Evolutionary conservation across 1,140 invertebrate genomes (phyloP), one percentile per base, ranked within the genome.

Genomic region (Drosophila jambulina): DNA sequence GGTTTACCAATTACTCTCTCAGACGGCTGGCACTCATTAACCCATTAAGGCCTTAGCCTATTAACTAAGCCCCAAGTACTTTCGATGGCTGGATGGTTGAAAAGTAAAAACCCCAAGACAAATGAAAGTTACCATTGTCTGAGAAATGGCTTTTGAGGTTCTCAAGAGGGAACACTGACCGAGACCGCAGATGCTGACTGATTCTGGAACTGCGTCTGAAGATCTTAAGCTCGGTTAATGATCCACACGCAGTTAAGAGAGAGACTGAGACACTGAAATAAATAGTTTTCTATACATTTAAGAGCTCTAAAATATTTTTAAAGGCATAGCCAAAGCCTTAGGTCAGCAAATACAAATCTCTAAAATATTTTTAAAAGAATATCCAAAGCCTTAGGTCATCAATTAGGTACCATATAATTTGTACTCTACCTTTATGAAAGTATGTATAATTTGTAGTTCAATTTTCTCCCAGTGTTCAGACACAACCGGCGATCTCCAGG

Each of bases 111-210:
- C 27, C 72, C 36, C n/a, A 42, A 72, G 38, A 88, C 67, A 81
- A 90, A 88, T 82, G 85, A 88, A 88, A 88, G 85, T 87, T 84
- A 46, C 68, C 67, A 74, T 83, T 86, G 83, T 77, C 27, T 67
- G 82, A 62, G 61, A 71, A 58, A 61, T 78, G 63, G 56, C 36
- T 38, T 36, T 9, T 13, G 45, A 78, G 75, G 75, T 75, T 34
- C 45, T 46, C 48, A 40, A 36, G 17, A 19, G 32, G 27, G 62
- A 78, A 81, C 75, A 74, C 58, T 78, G 77, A 45, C 62, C 58
- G 7, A 53, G 75, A 75, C 77, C 84, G 68, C 84, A 88, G 80
- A 67, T 38, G 34, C 51, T 36, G 65, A 71, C 65, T 71, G 36
- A 72, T 15, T 42, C 19, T 36, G 34, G 42, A 42, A 49, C 34